phyloP scores from a whole-genome alignment of 2,797 vertebrate genomes.

The Spinus pinus region DNA sequence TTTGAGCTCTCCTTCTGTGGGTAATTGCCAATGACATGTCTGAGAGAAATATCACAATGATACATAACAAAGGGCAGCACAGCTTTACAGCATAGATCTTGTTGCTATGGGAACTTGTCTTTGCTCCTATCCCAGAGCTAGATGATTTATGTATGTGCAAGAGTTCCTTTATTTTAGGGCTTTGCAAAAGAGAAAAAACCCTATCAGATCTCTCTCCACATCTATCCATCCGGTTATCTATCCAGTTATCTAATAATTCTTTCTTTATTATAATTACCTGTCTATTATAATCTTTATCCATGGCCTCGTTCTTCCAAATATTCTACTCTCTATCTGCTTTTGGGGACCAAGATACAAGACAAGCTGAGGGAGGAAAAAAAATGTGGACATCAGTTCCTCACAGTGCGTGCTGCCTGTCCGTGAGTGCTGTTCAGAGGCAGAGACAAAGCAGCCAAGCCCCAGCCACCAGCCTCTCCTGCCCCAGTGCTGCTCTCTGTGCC shows the following conservation, averaged over 20 bases:
- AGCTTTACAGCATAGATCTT: conserved; percentile 73
- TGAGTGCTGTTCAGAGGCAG: neutral
- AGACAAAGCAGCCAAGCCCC: neutral
- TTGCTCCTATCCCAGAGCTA: conserved; percentile 63
- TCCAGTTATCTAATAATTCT: conserved; percentile 62
- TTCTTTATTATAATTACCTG: conserved; percentile 66
- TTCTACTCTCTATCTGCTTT: conserved; percentile 1
- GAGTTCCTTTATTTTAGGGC: conserved; percentile 69
- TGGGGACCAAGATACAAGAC: neutral
- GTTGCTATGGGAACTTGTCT: conserved; percentile 77
- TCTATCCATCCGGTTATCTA: conserved; percentile 32
- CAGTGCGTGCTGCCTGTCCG: neutral
- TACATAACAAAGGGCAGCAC: conserved; percentile 75
- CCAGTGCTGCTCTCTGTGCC: neutral
- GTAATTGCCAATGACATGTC: conserved; percentile 77
- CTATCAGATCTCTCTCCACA: conserved; percentile 46
- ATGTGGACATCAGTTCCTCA: neutral
- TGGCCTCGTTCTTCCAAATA: conserved; percentile 13
- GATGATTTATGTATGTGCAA: conserved; percentile 77
- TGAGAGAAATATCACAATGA: conserved; percentile 76
- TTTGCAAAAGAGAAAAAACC: conserved; percentile 49
- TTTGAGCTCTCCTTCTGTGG: conserved; percentile 73
- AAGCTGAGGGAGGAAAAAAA: neutral
- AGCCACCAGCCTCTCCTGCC: neutral
- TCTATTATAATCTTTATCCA: conserved; percentile 47